These are phyloP conservation scores for Antigone vipio DNA, from an alignment of 2,113 vertebrate species.

Conservation along the genomic window DNA sequence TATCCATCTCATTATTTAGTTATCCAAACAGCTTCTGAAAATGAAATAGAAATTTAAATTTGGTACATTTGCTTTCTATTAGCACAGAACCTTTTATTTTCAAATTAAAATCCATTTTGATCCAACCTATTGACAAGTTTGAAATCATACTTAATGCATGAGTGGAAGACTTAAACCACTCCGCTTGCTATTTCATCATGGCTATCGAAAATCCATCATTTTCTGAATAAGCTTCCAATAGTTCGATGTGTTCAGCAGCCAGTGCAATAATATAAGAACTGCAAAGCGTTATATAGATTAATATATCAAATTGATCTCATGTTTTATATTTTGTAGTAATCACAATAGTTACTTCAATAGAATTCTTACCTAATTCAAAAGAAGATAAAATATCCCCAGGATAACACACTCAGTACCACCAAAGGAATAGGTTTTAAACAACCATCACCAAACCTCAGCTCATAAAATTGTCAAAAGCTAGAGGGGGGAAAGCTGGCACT, in stretches of 20 bases:
- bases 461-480: not conserved
- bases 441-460: not conserved
- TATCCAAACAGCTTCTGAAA: not conserved
- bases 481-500: not conserved
- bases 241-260: not conserved
- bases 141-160: not conserved
- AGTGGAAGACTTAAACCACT: not conserved
- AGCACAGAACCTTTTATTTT: not conserved
- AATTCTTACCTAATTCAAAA: not conserved
- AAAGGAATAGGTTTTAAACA: not conserved
- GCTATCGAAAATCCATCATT: not conserved
- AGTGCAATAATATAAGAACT: not conserved
- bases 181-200: not conserved
- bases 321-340: not conserved
- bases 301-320: not conserved
- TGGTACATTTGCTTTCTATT: not conserved
- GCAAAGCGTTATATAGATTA: not conserved
- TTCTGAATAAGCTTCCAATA: not conserved
- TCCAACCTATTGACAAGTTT: not conserved
- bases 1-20: not conserved
- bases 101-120: constrained; percentile 27
- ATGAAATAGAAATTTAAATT: not conserved
- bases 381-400: not conserved
- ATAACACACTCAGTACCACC: not conserved
- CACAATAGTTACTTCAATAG: not conserved